Conservation (phyloP, 1,140 invertebrate species). For the Eriocheir sinensis region DNA sequence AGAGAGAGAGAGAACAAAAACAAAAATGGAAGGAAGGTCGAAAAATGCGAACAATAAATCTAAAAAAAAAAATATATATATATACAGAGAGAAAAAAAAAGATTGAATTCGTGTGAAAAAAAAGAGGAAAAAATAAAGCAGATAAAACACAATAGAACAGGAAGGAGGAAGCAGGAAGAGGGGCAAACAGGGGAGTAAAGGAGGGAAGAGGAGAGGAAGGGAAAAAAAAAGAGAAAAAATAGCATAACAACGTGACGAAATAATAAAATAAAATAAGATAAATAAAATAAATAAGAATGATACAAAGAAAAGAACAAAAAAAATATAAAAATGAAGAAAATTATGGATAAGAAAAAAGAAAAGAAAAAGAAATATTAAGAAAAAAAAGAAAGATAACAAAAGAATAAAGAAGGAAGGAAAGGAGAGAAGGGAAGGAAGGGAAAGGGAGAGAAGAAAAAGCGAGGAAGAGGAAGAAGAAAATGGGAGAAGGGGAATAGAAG, state of each 20-base stretch:
- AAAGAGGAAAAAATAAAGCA: background rate
- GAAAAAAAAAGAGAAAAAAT: background rate
- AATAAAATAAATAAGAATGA: background rate
- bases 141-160: background rate
- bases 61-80: conserved; percentile 20
- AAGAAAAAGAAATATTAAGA: background rate
- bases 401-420: background rate
- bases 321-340: too few species aligned
- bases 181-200: background rate
- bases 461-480: background rate
- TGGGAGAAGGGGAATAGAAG: background rate
- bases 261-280: background rate
- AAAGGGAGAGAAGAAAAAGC: background rate
- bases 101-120: background rate
- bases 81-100: too few species aligned
- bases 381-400: too few species aligned
- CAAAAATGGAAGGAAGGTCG: background rate
- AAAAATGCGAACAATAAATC: background rate
- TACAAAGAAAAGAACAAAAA: background rate
- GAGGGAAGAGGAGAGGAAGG: background rate
- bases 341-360: background rate
- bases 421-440: too few species aligned
- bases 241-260: background rate
- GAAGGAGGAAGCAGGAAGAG: too few species aligned
- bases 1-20: background rate